phyloP scores from a whole-genome alignment of 2,888 invertebrate genomes.

The Cataglyphis albicans region DNA sequence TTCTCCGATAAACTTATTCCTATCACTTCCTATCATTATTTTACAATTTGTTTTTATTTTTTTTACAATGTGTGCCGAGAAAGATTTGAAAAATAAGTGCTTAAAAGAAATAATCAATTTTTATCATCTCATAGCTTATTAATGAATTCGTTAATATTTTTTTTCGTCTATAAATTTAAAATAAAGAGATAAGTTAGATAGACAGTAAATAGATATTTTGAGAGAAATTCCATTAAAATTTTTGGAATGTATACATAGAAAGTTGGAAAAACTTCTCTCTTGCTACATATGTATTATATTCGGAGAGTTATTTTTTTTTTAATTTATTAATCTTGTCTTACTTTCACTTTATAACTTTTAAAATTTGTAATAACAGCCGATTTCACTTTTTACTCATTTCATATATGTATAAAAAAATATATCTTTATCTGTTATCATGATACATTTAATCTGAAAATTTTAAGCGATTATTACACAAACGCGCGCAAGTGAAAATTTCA shows the following conservation, averaged over 20 bases:
- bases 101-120: background rate
- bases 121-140: background rate
- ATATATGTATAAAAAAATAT: background rate
- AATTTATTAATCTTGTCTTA: background rate
- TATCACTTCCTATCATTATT: background rate
- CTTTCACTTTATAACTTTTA: background rate
- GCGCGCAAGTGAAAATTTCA: background rate
- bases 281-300: background rate
- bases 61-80: background rate
- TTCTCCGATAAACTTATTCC: background rate
- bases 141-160: background rate
- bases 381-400: background rate
- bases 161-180: background rate
- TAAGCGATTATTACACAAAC: background rate
- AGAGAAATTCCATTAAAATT: background rate
- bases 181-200: background rate
- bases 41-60: background rate
- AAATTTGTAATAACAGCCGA: background rate
- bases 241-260: background rate
- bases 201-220: background rate
- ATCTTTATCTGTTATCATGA: background rate
- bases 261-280: background rate
- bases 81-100: background rate
- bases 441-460: conserved; percentile 2
- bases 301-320: background rate